phyloP scores from a whole-genome alignment of 2,888 invertebrate species.

The Allolobophora icterica region DNA sequence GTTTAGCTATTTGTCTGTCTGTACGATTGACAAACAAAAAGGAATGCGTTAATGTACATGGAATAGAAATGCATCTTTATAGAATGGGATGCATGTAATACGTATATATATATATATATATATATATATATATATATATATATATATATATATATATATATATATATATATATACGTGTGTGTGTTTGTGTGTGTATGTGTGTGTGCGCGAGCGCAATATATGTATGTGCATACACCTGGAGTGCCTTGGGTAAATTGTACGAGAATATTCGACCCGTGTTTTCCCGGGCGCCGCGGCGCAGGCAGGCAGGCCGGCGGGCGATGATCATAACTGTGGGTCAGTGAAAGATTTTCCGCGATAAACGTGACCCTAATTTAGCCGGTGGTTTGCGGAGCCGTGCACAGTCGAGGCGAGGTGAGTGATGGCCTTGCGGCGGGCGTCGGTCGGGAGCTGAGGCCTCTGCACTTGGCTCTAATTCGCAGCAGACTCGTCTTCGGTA shows the following conservation, averaged over 20 bases:
- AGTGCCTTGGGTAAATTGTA: not conserved
- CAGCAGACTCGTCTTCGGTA: not conserved
- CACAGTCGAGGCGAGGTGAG: not conserved
- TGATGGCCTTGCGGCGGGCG: not conserved
- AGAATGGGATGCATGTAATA: no score
- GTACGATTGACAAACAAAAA: no score
- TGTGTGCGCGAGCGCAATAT: not conserved
- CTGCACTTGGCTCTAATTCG: constrained; percentile 5
- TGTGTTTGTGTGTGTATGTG: no score
- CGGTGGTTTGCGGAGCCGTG: constrained; percentile 1
- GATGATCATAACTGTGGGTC: not conserved
- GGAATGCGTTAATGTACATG: no score
- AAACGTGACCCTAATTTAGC: constrained; percentile 14
- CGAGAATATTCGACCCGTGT: not conserved
- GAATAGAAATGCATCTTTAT: no score
- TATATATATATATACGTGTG: no score
- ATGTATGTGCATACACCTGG: not conserved
- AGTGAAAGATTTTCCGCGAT: not conserved
- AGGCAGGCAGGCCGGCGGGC: not conserved
- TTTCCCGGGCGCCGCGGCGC: not conserved
- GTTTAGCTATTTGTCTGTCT: no score
- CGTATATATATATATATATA: no score
- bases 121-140: no score
- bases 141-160: no score
- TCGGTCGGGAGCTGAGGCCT: not conserved